Conservation (phyloP, 2,113 vertebrate genomes). For the Manacus vitellinus region DNA sequence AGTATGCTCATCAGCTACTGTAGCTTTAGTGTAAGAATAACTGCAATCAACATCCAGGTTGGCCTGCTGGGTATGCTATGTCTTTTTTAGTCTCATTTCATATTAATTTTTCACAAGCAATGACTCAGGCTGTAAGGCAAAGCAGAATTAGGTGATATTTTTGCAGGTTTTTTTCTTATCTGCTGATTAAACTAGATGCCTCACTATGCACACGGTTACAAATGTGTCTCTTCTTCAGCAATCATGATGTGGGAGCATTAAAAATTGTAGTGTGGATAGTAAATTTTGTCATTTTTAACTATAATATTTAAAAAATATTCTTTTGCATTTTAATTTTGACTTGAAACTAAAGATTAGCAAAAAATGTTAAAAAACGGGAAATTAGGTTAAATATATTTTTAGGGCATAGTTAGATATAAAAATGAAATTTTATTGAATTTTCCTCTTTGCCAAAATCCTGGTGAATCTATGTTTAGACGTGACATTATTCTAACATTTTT, state of each 20-base stretch:
- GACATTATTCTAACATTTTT: neutral
- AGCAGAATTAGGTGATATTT: neutral
- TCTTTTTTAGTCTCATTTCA: neutral
- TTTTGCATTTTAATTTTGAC: neutral
- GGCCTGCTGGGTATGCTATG: neutral
- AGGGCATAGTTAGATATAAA: neutral
- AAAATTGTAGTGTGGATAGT: neutral
- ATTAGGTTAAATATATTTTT: neutral
- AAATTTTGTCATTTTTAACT: neutral
- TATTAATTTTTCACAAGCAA: neutral
- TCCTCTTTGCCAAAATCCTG: neutral
- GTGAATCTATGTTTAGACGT: neutral
- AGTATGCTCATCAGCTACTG: neutral
- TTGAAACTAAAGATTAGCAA: neutral
- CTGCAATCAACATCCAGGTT: neutral
- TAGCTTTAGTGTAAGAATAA: neutral
- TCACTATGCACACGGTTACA: neutral
- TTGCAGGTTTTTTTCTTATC: neutral
- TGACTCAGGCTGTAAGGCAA: neutral
- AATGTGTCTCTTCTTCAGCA: neutral
- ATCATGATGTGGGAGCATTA: neutral
- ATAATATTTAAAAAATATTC: neutral
- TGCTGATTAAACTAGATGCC: neutral
- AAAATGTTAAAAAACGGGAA: fast-evolving
- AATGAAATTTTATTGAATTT: neutral